A percentile compares a stretch with the other conserved stretches of the same genome.
Evolutionary conservation across 2,888 invertebrate genomes (phyloP).

Genomic region (Ochropleura leucogaster): DNA sequence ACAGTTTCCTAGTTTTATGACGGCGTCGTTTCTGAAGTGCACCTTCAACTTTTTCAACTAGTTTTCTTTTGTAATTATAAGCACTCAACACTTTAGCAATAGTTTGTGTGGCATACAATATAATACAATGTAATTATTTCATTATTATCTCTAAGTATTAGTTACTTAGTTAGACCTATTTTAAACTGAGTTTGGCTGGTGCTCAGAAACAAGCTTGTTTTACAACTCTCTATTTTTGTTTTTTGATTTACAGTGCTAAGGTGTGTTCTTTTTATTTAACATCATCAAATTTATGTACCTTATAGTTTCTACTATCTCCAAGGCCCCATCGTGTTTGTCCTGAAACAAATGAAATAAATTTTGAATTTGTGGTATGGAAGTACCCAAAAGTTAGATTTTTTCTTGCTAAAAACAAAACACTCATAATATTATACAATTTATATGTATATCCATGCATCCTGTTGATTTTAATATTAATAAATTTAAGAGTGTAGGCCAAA

Average conservation of each 20-base stretch:
- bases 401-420: neutral
- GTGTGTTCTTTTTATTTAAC: slow-evolving; percentile 6
- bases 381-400: neutral
- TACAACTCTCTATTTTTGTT: neutral
- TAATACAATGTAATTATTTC: neutral
- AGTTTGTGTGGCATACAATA: neutral
- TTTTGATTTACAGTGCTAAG: slow-evolving; percentile 6
- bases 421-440: neutral
- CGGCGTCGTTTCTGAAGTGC: slow-evolving; percentile 13
- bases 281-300: slow-evolving; percentile 87
- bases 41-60: slow-evolving; percentile 21
- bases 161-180: neutral
- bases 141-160: neutral
- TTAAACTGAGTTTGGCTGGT: neutral
- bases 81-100: neutral
- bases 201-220: neutral
- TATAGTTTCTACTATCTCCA: slow-evolving; percentile 98
- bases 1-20: slow-evolving; percentile 44
- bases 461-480: neutral
- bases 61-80: neutral
- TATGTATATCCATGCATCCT: neutral
- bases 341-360: slow-evolving; percentile 85
- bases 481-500: neutral
- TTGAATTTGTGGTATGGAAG: slow-evolving; percentile 24
- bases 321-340: slow-evolving; percentile 97